Percentiles rank a stretch among this genome's conserved stretches.
Conservation (phyloP, 2,888 invertebrate species). For the Lithophane leautieri region DNA sequence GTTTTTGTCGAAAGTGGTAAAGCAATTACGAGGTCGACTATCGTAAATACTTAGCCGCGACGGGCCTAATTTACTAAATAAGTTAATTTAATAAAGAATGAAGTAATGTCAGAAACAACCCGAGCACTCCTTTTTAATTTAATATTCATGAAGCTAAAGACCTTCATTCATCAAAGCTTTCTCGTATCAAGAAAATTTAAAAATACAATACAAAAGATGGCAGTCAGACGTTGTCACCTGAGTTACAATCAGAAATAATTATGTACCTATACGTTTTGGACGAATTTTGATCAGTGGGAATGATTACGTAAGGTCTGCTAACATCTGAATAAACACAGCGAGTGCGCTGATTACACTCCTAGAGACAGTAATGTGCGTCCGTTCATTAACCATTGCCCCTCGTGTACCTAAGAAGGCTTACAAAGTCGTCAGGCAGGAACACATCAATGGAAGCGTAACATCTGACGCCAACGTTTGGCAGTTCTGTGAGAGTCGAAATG, state of each 20-base stretch:
- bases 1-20: not conserved
- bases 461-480: not conserved
- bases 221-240: not conserved
- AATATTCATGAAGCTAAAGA: not conserved
- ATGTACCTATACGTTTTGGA: not conserved
- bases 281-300: not conserved
- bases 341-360: conserved; percentile 17
- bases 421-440: not conserved
- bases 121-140: not conserved
- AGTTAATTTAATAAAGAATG: not conserved
- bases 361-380: not conserved
- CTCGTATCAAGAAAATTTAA: not conserved
- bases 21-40: not conserved
- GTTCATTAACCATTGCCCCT: not conserved
- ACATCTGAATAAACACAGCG: conserved; percentile 52
- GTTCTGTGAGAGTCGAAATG: not conserved
- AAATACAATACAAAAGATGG: conserved; percentile 5
- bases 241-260: conserved; percentile 36
- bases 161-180: not conserved
- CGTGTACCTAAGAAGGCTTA: not conserved
- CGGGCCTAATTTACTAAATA: not conserved
- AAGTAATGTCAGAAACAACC: not conserved
- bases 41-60: no score
- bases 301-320: conserved; percentile 37
- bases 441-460: not conserved